A percentile compares a stretch with the other conserved stretches of the same genome.
Evolutionary conservation across 2,113 vertebrate genomes (phyloP).

Genomic region (Sus scrofa): T2T-Sscrofa CM000824.6:61219501-61220000

Average conservation of each 20-base stretch:
- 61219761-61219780: constrained; percentile 76
- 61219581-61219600: neutral
- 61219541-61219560: neutral
- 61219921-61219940: neutral
- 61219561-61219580: neutral
- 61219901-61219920: neutral
- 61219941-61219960: neutral
- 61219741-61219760: constrained; percentile 77
- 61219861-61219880: neutral
- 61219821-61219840: constrained; percentile 69
- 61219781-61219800: constrained; percentile 81
- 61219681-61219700: constrained; percentile 61
- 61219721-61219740: constrained; percentile 41
- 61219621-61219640: constrained; percentile 51
- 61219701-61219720: neutral
- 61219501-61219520: fast-evolving
- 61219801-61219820: constrained; percentile 73
- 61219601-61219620: constrained; percentile 47
- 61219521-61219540: neutral
- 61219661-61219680: constrained; percentile 79
- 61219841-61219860: neutral
- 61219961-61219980: neutral
- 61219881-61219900: neutral
- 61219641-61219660: constrained; percentile 81
- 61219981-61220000: fast-evolving